Conservation (phyloP, 2,797 vertebrate species). For the Cyprinella venusta region DNA sequence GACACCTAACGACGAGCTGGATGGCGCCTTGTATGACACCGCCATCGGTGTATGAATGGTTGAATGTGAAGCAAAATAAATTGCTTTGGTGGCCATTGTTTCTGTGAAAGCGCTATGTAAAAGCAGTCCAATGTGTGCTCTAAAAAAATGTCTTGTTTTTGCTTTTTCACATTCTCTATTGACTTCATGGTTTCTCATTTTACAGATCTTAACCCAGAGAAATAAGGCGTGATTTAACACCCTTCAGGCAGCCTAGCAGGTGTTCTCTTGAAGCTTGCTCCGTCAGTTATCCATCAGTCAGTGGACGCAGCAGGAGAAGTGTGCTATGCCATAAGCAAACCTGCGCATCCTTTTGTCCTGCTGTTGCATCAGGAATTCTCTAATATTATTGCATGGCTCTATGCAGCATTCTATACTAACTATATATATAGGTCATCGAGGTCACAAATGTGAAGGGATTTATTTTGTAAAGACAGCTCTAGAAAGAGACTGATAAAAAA, state of each 20-base stretch:
- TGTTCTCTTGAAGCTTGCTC: slow-evolving; percentile 5
- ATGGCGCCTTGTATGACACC: too few species aligned
- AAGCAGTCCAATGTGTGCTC: too few species aligned
- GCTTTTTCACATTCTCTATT: neutral
- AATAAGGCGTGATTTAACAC: slow-evolving; percentile 27
- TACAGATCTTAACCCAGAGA: slow-evolving; percentile 4
- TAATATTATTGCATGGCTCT: slow-evolving; percentile 1
- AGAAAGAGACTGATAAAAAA: too few species aligned
- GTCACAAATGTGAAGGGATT: neutral
- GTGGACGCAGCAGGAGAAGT: slow-evolving; percentile 20
- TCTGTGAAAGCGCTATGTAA: too few species aligned
- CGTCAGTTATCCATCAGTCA: slow-evolving; percentile 23
- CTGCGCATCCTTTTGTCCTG: neutral
- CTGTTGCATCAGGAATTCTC: slow-evolving; percentile 4
- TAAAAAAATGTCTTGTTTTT: too few species aligned
- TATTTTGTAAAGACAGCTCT: neutral
- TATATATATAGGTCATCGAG: too few species aligned
- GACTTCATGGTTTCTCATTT: slow-evolving; percentile 10
- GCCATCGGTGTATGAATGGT: too few species aligned
- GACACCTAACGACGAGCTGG: too few species aligned
- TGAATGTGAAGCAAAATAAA: too few species aligned
- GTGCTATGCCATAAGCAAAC: neutral
- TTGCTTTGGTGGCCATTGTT: too few species aligned
- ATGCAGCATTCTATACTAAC: neutral
- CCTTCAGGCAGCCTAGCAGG: slow-evolving; percentile 17